Evolutionary conservation across 2,797 vertebrate species (phyloP).

Genomic region (Gymnodraco acuticeps): DNA sequence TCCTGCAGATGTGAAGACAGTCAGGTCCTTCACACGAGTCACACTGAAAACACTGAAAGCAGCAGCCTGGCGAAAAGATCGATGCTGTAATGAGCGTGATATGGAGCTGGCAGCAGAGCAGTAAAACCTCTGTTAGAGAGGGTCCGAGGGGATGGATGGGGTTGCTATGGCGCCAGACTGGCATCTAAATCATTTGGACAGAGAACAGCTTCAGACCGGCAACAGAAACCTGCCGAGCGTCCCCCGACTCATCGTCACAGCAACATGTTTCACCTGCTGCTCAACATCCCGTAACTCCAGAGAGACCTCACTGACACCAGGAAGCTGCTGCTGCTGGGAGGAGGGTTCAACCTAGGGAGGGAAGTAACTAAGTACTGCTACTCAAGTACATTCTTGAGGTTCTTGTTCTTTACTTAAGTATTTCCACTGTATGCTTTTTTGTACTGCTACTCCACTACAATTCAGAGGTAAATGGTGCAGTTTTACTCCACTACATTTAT

Average conservation of each 20-base stretch:
- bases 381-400: too few species aligned
- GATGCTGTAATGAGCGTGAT: slow-evolving; percentile 36
- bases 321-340: too few species aligned
- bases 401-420: too few species aligned
- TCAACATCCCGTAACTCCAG: slow-evolving; percentile 19
- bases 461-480: too few species aligned
- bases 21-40: slow-evolving; percentile 14
- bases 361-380: too few species aligned
- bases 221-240: slow-evolving; percentile 41
- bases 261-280: slow-evolving; percentile 27
- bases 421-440: rapidly evolving
- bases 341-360: too few species aligned
- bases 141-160: slow-evolving; percentile 26
- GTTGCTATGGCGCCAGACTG: not conserved
- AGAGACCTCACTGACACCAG: slow-evolving; percentile 1
- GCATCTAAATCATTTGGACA: slow-evolving; percentile 30
- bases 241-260: not conserved
- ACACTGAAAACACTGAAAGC: slow-evolving; percentile 31
- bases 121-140: slow-evolving; percentile 5
- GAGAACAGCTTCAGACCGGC: slow-evolving; percentile 21
- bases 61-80: slow-evolving; percentile 20
- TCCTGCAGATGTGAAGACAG: slow-evolving; percentile 24
- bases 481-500: too few species aligned
- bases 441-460: too few species aligned
- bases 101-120: slow-evolving; percentile 21